Percentiles rank a stretch among this genome's conserved stretches.
phyloP scores from a whole-genome alignment of 2,888 invertebrate species.

The Lysandra bellargus region DNA sequence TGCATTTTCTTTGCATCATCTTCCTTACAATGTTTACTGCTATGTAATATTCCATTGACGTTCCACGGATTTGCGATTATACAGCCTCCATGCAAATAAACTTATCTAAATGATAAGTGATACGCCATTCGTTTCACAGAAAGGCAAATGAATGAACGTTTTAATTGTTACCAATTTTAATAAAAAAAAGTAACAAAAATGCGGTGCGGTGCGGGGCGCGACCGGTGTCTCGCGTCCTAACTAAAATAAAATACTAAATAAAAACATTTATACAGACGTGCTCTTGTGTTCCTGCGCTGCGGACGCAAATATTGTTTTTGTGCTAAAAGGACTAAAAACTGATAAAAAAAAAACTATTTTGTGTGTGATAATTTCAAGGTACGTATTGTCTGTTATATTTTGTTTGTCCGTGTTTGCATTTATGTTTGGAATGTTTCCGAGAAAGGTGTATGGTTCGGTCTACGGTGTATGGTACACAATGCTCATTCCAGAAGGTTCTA shows the following conservation, averaged over 20 bases:
- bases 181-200: slow-evolving; percentile 53
- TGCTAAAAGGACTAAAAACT: neutral
- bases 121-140: slow-evolving; percentile 54
- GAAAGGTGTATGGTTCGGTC: slow-evolving; percentile 11
- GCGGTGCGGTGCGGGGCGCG: slow-evolving; percentile 69
- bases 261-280: slow-evolving; percentile 37
- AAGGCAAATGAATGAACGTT: slow-evolving; percentile 55
- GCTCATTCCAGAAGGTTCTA: slow-evolving; percentile 31
- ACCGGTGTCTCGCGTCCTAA: slow-evolving; percentile 59
- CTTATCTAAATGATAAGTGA: slow-evolving; percentile 47
- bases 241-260: slow-evolving; percentile 29
- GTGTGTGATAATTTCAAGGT: slow-evolving; percentile 34
- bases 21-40: neutral
- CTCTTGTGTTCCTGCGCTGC: slow-evolving; percentile 41
- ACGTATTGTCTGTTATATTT: neutral
- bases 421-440: slow-evolving; percentile 14
- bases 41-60: slow-evolving; percentile 60
- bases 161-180: slow-evolving; percentile 34
- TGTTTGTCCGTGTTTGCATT: slow-evolving; percentile 12
- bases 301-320: slow-evolving; percentile 36
- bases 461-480: slow-evolving; percentile 14
- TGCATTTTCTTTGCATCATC: neutral
- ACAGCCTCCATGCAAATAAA: slow-evolving; percentile 32
- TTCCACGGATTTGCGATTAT: slow-evolving; percentile 21
- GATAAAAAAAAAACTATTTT: neutral